Percentiles rank a stretch among this genome's conserved stretches.
These are phyloP conservation scores for Callopanchax toddi DNA, from an alignment of 2,113 vertebrate species.

Conservation along the genomic window DNA sequence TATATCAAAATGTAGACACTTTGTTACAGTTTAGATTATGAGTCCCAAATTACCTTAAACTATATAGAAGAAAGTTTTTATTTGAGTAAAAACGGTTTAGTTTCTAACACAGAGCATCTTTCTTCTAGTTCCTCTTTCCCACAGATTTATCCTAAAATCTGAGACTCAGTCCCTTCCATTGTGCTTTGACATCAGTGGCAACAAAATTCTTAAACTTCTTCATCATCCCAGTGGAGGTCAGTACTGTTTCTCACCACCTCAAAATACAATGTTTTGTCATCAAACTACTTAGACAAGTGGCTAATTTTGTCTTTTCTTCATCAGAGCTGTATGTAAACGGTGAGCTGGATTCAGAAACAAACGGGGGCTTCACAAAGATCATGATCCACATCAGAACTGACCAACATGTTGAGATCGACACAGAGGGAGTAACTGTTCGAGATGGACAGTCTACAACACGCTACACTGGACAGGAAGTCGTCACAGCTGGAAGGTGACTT, in stretches of 20 bases:
- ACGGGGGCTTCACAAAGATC: constrained; percentile 64
- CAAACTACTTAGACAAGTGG: not conserved
- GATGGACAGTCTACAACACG: not conserved
- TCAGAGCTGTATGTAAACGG: constrained; percentile 71
- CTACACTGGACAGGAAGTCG: not conserved
- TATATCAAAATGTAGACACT: too few species aligned
- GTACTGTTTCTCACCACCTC: constrained; percentile 5
- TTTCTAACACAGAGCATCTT: constrained; percentile 1
- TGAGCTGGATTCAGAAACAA: constrained; percentile 22
- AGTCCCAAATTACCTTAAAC: too few species aligned
- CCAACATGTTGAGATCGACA: constrained; percentile 33
- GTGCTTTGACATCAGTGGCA: constrained; percentile 48
- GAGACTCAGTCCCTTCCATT: constrained; percentile 52
- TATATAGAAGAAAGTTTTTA: too few species aligned
- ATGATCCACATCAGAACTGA: constrained; percentile 36
- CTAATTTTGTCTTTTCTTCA: constrained; percentile 8
- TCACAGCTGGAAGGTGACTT: constrained; percentile 44
- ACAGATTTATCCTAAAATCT: constrained; percentile 64
- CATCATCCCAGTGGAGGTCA: constrained; percentile 59
- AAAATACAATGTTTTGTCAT: not conserved
- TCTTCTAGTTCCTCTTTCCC: constrained; percentile 17
- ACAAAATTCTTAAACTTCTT: constrained; percentile 56
- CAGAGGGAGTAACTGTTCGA: constrained; percentile 3
- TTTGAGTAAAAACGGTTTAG: too few species aligned
- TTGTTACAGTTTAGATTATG: too few species aligned